A percentile compares a stretch with the other conserved stretches of the same genome.
Conservation (phyloP, 2,888 invertebrate species). For the Sinopyrophorus schimmeli region DNA sequence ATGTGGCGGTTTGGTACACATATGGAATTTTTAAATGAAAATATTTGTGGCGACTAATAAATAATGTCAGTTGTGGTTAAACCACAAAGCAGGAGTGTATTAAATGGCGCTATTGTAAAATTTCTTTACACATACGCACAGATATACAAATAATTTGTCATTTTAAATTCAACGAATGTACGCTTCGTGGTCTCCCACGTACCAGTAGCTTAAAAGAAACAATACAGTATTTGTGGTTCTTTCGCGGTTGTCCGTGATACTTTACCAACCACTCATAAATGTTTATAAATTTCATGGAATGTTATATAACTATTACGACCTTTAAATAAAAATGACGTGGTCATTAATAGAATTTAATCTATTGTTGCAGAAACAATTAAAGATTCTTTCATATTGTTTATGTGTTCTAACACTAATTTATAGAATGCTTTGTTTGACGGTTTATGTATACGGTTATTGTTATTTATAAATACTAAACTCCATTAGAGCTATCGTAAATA, state of each 20-base stretch:
- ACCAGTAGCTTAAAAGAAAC: conserved; percentile 30
- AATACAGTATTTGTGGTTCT: conserved; percentile 27
- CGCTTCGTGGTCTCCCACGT: conserved; percentile 30
- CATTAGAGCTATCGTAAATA: too few species aligned
- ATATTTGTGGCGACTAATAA: conserved; percentile 20
- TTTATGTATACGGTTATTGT: neutral
- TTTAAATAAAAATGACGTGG: conserved; percentile 4
- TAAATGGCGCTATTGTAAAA: conserved; percentile 27
- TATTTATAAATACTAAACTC: conserved; percentile 1
- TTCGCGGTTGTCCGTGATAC: conserved; percentile 26
- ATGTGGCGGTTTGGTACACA: too few species aligned
- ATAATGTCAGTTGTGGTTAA: conserved; percentile 24
- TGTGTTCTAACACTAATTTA: conserved; percentile 13
- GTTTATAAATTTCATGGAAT: conserved; percentile 26
- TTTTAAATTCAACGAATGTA: conserved; percentile 30
- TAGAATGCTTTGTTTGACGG: conserved; percentile 6
- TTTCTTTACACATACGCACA: conserved; percentile 24
- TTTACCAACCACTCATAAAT: conserved; percentile 22
- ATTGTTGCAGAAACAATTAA: conserved; percentile 13
- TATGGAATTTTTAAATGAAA: conserved; percentile 2
- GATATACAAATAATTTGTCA: conserved; percentile 30
- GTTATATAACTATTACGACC: conserved; percentile 17
- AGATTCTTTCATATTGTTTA: conserved; percentile 10
- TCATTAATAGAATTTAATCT: conserved; percentile 14
- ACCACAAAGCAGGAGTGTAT: conserved; percentile 30